phyloP scores from a whole-genome alignment of 2,888 invertebrate genomes.

The Lepidocyrtoides sp. region DNA sequence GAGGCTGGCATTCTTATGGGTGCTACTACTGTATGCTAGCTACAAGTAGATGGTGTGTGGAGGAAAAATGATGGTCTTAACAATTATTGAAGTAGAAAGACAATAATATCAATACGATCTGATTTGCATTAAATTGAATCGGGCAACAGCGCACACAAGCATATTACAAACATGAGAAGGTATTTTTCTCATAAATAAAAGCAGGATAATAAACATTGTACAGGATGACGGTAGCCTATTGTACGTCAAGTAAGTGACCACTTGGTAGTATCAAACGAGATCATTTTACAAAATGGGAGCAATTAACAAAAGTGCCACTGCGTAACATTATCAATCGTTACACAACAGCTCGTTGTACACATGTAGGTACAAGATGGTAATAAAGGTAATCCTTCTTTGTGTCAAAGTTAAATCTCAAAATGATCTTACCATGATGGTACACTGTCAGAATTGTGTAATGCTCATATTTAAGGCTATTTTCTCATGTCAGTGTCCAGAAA shows the following conservation, averaged over 20 bases:
- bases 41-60: background rate
- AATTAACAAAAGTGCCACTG: conserved; percentile 70
- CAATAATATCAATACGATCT: conserved; percentile 40
- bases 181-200: background rate
- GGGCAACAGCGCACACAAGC: background rate
- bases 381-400: conserved; percentile 53
- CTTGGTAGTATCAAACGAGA: conserved; percentile 22
- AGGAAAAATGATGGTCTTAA: background rate
- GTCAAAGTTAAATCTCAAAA: conserved; percentile 39
- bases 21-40: background rate
- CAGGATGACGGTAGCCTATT: conserved; percentile 23
- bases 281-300: conserved; percentile 59
- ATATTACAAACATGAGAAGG: background rate
- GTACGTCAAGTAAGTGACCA: conserved; percentile 2
- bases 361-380: conserved; percentile 23
- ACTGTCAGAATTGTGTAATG: conserved; percentile 11
- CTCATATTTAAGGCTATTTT: background rate
- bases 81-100: conserved; percentile 38
- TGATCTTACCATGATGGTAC: background rate
- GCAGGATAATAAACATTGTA: conserved; percentile 12
- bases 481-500: background rate
- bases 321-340: conserved; percentile 14
- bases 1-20: conserved; percentile 48
- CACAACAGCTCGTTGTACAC: conserved; percentile 20
- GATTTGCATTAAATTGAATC: conserved; percentile 58